A percentile compares a stretch with the other conserved stretches of the same genome.
phyloP scores from a whole-genome alignment of 2,113 vertebrate genomes.

The Pomatostomus ruficeps region DNA sequence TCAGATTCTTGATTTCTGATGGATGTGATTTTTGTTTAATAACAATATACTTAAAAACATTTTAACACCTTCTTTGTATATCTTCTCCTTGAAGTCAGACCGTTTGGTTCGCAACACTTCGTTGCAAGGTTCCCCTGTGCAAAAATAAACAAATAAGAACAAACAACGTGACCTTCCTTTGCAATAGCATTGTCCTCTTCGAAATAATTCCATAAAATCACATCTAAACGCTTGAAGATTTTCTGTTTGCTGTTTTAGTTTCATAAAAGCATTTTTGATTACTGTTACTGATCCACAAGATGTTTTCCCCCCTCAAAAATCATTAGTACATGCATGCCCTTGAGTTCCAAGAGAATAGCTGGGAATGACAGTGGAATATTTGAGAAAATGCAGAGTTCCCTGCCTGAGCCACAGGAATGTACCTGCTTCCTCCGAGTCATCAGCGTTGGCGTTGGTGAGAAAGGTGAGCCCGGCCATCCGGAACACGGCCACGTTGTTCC shows the following conservation, averaged over 20 bases:
- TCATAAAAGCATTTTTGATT: not conserved
- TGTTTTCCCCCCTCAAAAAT: not conserved
- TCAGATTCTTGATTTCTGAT: not conserved
- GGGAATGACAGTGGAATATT: not conserved
- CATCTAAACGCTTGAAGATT: not conserved
- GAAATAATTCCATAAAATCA: not conserved
- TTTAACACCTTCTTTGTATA: slow-evolving; percentile 54
- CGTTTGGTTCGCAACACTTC: slow-evolving; percentile 67
- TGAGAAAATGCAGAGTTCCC: not conserved
- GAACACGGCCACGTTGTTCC: slow-evolving; percentile 82
- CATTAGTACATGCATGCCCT: not conserved
- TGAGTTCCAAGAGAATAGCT: not conserved
- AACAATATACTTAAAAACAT: not conserved
- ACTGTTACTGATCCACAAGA: not conserved
- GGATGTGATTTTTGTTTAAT: not conserved
- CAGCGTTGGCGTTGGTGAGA: slow-evolving; percentile 84
- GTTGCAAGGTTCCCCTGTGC: slow-evolving; percentile 63
- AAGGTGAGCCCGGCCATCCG: slow-evolving; percentile 84
- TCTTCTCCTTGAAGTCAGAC: not conserved
- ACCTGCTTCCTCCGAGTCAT: slow-evolving; percentile 59
- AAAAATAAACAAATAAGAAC: not conserved
- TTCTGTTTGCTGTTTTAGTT: not conserved
- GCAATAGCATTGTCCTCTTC: not conserved
- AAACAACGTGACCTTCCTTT: not conserved
- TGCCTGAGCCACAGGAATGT: not conserved